Evolutionary conservation across 2,113 vertebrate species (phyloP), one percentile per base, ranked within the genome.

Genomic region (Ptychochromis oligacanthus): DNA sequence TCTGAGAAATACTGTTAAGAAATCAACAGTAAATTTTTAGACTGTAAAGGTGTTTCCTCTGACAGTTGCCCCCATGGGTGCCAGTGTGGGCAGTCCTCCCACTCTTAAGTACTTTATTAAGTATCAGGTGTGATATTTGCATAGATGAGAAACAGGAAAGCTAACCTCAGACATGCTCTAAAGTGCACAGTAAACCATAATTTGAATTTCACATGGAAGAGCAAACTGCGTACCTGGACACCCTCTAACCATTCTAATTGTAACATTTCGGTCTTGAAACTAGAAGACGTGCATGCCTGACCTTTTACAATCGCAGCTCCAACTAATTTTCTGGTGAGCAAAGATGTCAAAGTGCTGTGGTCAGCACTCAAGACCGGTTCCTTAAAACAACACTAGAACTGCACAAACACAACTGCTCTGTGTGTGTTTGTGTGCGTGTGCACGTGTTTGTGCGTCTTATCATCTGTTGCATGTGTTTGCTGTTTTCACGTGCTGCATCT

Each of bases 261-360:
- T 67, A 70, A 70, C 34, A 61, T 88, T 87, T 88, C 38, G 2
- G 15, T 6, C 3, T 57, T 46, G 22, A 82, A 49, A 34, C 87
- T 56, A 49, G 83, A 88, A 85, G 78, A 80, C 2, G 54, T 62
- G 49, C 84, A 86, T 86, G 67, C 81, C 76, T 91, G 89, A 62
- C 74, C 49, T 56, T 2, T 70, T 52, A 36, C 60, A 75, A 43
- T 22, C 52, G 70, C 67, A 87, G 75, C 22, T 64, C 20, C 6
- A 4, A 46, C 56, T 75, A 85, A 88, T 46, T 75, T 70, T 22
- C 65, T 13, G 2, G 38, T 40, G 13, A 82, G 60, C 52, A 43
- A 24, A 46, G 2, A 86, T 70, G 54, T 43, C 38, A 36, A 52
- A 65, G 14, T n/a, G 14, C 13, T 22, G 17, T 54, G 59, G 74